Evolutionary conservation across 2,113 vertebrate species (phyloP).

Genomic region (Glaucomys volans): DNA sequence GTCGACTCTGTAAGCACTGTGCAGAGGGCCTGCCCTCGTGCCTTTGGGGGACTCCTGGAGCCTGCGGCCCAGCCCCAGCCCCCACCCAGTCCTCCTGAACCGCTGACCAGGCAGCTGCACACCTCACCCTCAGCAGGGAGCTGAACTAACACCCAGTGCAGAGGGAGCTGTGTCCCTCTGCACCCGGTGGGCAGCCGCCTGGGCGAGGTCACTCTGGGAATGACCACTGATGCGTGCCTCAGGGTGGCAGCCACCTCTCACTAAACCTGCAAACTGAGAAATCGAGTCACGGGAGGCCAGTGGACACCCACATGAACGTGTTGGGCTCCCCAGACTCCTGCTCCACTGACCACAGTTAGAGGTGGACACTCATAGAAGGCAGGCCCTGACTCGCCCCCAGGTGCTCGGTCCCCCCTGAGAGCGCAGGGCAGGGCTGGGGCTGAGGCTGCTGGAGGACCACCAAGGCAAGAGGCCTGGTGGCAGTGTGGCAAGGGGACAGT

Average conservation of each 20-base stretch:
- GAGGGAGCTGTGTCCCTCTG: fast-evolving
- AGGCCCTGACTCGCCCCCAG: fast-evolving
- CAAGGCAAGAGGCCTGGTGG: neutral
- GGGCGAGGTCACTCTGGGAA: neutral
- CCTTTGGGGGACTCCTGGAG: neutral
- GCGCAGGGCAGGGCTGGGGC: neutral
- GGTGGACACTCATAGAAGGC: fast-evolving
- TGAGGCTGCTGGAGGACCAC: neutral
- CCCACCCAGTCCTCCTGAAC: neutral
- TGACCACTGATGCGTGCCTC: fast-evolving
- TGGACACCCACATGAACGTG: fast-evolving
- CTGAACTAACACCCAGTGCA: neutral
- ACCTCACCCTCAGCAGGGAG: fast-evolving
- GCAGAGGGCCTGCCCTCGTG: fast-evolving
- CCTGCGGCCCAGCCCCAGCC: neutral
- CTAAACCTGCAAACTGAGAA: no score
- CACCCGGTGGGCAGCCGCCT: neutral
- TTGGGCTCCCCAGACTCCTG: neutral
- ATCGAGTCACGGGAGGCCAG: fast-evolving
- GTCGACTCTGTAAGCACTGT: neutral
- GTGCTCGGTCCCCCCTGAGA: neutral
- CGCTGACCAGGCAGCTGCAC: neutral
- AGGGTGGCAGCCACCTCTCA: neutral
- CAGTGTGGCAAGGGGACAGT: neutral
- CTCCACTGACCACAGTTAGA: neutral